These are phyloP conservation scores for Carapus acus DNA, from an alignment of 2,797 vertebrate species.

Conservation along the genomic window DNA sequence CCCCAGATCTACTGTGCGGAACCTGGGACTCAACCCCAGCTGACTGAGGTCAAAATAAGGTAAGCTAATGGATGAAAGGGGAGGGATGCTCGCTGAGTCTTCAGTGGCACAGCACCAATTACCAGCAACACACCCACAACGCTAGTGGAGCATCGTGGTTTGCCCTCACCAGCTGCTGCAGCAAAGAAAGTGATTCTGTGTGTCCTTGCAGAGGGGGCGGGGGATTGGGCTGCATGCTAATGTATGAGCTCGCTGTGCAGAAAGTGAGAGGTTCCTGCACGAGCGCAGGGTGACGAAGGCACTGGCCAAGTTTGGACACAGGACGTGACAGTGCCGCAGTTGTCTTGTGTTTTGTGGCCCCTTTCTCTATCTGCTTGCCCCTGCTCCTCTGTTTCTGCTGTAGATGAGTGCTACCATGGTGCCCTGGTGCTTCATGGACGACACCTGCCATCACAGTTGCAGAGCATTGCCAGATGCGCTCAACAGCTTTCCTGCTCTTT, in stretches of 20 bases:
- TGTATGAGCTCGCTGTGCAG: slow-evolving; percentile 56
- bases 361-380: slow-evolving; percentile 49
- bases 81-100: background rate
- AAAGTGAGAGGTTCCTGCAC: slow-evolving; percentile 44
- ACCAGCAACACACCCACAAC: slow-evolving; percentile 2
- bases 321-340: slow-evolving; percentile 54
- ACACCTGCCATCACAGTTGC: slow-evolving; percentile 49
- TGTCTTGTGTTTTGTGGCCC: slow-evolving; percentile 50
- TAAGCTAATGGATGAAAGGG: slow-evolving; percentile 45
- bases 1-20: slow-evolving; percentile 74
- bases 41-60: slow-evolving; percentile 74
- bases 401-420: slow-evolving; percentile 31
- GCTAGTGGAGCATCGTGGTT: too few relatives aligned
- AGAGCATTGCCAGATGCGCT: slow-evolving; percentile 59
- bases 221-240: slow-evolving; percentile 66
- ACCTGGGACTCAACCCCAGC: slow-evolving; percentile 59
- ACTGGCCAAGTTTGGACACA: slow-evolving; percentile 58
- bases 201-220: slow-evolving; percentile 63
- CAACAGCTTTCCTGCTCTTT: slow-evolving; percentile 64
- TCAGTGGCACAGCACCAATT: slow-evolving; percentile 7
- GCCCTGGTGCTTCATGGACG: slow-evolving; percentile 53
- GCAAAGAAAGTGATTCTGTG: slow-evolving; percentile 26
- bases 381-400: slow-evolving; percentile 24
- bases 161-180: slow-evolving; percentile 21
- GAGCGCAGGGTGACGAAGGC: slow-evolving; percentile 45